These are phyloP conservation scores for Oncorhynchus nerka DNA, from an alignment of 2,113 vertebrate species.

Conservation along the genomic window DNA sequence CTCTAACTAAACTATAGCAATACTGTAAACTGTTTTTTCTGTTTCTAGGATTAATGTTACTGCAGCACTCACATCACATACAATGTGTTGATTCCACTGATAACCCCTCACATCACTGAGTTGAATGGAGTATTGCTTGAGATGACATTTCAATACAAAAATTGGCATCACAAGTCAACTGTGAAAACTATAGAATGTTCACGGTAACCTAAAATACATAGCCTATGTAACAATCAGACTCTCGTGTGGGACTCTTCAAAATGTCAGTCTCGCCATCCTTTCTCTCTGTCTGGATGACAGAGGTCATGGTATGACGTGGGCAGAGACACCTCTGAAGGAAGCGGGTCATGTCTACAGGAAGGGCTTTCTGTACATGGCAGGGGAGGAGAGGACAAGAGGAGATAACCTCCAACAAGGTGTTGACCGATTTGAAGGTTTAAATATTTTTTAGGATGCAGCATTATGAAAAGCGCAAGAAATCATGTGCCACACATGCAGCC, in stretches of 20 bases:
- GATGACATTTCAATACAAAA: too few relatives aligned
- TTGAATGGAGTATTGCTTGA: too few relatives aligned
- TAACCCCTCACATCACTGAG: too few relatives aligned
- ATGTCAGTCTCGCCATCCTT: not conserved
- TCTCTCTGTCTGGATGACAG: not conserved
- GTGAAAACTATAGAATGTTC: too few relatives aligned
- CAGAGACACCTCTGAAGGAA: conserved; percentile 48
- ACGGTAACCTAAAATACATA: not conserved
- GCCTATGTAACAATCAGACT: not conserved
- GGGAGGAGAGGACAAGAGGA: conserved; percentile 8
- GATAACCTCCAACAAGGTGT: not conserved
- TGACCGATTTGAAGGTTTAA: conserved; percentile 32
- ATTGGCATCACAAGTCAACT: too few relatives aligned
- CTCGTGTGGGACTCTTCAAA: not conserved
- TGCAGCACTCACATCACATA: too few relatives aligned
- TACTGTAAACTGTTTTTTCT: too few relatives aligned
- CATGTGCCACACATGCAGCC: too few relatives aligned
- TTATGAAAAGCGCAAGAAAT: not conserved
- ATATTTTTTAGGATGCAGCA: conserved; percentile 33
- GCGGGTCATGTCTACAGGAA: conserved; percentile 46
- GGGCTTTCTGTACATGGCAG: conserved; percentile 17
- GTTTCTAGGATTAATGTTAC: too few relatives aligned
- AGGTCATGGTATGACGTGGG: conserved; percentile 39
- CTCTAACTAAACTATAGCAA: too few relatives aligned
- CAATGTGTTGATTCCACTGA: too few relatives aligned